These are phyloP conservation scores for Sporophila hypoxantha DNA, from an alignment of 2,113 vertebrate species.

Conservation along the genomic window DNA sequence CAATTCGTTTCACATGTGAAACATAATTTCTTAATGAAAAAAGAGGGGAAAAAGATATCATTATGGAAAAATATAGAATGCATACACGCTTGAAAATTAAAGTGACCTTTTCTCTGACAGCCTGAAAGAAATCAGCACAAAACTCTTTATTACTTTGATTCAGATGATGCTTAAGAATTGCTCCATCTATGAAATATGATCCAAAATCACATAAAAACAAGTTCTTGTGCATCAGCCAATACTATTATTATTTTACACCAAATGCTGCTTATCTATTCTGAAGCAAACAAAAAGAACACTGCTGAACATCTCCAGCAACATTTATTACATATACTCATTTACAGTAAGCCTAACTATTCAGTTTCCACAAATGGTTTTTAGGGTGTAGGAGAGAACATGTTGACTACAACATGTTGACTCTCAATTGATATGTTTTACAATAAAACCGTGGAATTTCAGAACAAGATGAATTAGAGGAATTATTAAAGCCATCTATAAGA, in stretches of 20 bases:
- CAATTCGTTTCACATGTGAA: constrained; percentile 24
- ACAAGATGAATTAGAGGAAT: neutral
- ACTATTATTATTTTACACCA: neutral
- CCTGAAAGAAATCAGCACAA: constrained; percentile 4
- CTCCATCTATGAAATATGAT: neutral
- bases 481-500: neutral
- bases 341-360: neutral
- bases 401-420: neutral
- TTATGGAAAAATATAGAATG: neutral
- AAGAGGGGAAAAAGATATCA: neutral
- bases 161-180: neutral
- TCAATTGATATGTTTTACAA: neutral
- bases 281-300: neutral
- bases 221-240: neutral
- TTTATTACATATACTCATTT: neutral
- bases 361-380: neutral
- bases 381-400: neutral
- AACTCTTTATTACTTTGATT: neutral
- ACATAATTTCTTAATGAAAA: constrained; percentile 42
- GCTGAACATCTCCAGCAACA: neutral
- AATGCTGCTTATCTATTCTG: neutral
- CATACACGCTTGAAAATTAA: constrained; percentile 10
- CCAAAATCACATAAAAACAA: neutral
- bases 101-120: neutral
- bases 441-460: neutral